Base-by-base conservation (phyloP, 2,888 invertebrate genomes). In the Luperina testacea region DNA sequence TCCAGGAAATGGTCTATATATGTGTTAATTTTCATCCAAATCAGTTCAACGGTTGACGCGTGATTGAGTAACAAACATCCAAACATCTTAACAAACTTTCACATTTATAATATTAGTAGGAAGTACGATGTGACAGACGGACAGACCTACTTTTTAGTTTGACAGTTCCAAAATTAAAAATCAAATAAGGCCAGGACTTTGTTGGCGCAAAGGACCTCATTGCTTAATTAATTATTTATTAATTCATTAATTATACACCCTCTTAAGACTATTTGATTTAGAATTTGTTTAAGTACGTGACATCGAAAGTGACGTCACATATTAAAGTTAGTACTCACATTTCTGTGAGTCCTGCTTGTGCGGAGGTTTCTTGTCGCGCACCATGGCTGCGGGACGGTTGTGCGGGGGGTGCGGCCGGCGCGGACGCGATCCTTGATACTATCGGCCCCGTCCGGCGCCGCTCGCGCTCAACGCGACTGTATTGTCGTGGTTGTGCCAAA, bases 291-390 rank as follows among this genome's bases (percentile, higher is more conserved):
- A 24, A 32, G 38, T 38, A 38, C 5, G 59, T n/a, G n/a, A n/a
- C 4, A n/a, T n/a, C 5, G 11, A 38, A 38, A 61, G 57, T 61
- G 42, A 61, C 32, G 32, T 38, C 32, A 78, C 20, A 80, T 24
- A 48, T 65, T n/a, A 73, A 27, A 72, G 15, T 45, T 74, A 76
- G 69, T 84, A 96, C 96, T 94, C 91, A 97, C 96, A 96, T 95
- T 95, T 96, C 91, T 96, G 96, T 77, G 96, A 96, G 91, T 97
- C 97, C 90, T 95, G 94, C 93, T 96, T 97, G 83, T 94, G 94
- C 75, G 96, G 96, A 79, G 94, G 94, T 90, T 96, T 96, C 95
- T 96, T 97, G 91, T 97, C 96, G 89, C 97, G 97, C 90, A 95
- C 97, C 97, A 97, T 97, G 83, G 92, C 92, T 92, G 92, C 92